These are phyloP conservation scores for Chrysogorgia sp. DNA, from an alignment of 92 coral and sea anemone genomes.

Conservation along the genomic window DNA sequence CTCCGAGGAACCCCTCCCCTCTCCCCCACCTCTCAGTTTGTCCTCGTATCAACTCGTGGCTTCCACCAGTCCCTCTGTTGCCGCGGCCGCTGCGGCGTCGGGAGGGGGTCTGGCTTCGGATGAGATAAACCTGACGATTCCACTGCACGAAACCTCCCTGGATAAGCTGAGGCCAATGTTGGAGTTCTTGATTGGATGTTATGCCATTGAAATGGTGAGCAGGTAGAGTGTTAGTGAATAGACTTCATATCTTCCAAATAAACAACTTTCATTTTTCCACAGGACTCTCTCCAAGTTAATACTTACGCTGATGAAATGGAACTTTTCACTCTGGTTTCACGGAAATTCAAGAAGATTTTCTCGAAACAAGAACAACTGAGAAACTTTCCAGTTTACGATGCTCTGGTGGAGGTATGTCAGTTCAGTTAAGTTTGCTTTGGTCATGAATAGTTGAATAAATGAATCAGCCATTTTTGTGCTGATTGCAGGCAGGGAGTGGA, in stretches of 20 bases:
- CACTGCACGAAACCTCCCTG: slow-evolving; percentile 73
- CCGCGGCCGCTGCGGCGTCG: slow-evolving; percentile 98
- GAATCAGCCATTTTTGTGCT: too few relatives aligned
- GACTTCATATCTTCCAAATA: too few relatives aligned
- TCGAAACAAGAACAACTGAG: slow-evolving; percentile 94
- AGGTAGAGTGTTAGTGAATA: neutral
- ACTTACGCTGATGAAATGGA: slow-evolving; percentile 99
- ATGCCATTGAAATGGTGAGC: slow-evolving; percentile 92
- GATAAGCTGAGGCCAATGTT: slow-evolving; percentile 69
- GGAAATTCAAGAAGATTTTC: slow-evolving; percentile 90
- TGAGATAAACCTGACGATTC: slow-evolving; percentile 81
- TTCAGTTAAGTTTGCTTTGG: neutral
- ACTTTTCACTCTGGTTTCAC: slow-evolving; percentile 85
- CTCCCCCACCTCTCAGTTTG: slow-evolving; percentile 97
- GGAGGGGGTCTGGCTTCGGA: slow-evolving; percentile 98
- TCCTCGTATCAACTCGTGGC: slow-evolving; percentile 94
- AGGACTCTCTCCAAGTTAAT: slow-evolving; percentile 95
- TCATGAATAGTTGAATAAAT: too few relatives aligned
- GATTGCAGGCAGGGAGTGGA: too few relatives aligned
- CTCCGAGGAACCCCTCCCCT: slow-evolving; percentile 77
- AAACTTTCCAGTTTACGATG: slow-evolving; percentile 86
- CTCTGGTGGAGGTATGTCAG: slow-evolving; percentile 78
- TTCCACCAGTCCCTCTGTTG: slow-evolving; percentile 84
- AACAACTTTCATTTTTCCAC: too few relatives aligned
- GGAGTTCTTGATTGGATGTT: slow-evolving; percentile 94